Percentiles rank a stretch among this genome's conserved stretches.
phyloP scores from a whole-genome alignment of 2,888 invertebrate species.

The Trachelus troglodyta region DNA sequence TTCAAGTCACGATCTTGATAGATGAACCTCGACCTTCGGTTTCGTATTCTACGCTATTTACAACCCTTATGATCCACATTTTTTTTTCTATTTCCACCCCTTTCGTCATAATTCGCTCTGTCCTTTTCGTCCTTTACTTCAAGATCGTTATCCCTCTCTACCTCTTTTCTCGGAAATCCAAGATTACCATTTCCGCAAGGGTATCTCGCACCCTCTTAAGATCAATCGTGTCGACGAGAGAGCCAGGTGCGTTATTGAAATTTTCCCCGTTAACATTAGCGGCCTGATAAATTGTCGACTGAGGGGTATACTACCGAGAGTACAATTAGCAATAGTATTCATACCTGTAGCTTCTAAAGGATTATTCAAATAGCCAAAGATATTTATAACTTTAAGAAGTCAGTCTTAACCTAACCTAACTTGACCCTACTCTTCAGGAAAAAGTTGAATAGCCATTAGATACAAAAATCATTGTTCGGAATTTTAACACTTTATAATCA shows the following conservation, averaged over 20 bases:
- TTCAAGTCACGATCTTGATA: constrained; percentile 1
- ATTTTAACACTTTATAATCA: not conserved
- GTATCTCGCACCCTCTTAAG: not conserved
- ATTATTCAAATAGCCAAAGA: not conserved
- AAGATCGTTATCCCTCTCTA: not conserved
- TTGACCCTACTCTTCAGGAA: not conserved
- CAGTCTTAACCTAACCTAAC: not conserved
- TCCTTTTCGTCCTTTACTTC: not conserved
- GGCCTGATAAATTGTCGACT: not conserved
- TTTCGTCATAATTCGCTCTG: not conserved
- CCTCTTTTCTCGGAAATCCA: not conserved
- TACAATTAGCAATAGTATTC: not conserved
- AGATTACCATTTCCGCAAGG: not conserved
- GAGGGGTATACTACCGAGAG: not conserved
- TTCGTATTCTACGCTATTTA: not conserved
- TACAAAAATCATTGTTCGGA: not conserved
- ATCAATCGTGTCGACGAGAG: not conserved
- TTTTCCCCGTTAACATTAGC: not conserved
- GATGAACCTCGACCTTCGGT: not conserved
- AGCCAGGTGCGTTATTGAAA: constrained; percentile 3
- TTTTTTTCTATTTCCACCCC: not conserved
- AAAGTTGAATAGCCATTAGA: not conserved
- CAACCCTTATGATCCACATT: not conserved
- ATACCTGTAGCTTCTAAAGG: not conserved
- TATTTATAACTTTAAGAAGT: not conserved